phyloP scores from a whole-genome alignment of 2,888 invertebrate genomes.

The Archips crataeganus region DNA sequence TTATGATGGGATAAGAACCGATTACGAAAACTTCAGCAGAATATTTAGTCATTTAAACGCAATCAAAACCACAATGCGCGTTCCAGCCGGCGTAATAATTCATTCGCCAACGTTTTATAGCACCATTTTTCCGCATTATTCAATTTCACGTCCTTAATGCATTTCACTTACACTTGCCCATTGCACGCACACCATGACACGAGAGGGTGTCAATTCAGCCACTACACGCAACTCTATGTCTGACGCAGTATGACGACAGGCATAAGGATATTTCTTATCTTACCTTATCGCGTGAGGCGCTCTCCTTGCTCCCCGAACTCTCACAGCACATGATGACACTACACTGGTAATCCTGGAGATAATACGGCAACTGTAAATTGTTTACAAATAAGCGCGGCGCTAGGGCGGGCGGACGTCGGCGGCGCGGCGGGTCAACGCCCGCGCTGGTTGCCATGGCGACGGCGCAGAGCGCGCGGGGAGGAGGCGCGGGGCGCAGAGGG shows the following conservation, averaged over 20 bases:
- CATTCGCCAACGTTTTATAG: no score
- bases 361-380: conserved; percentile 47
- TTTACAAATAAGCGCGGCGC: conserved; percentile 52
- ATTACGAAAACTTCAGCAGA: no score
- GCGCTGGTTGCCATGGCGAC: conserved; percentile 30
- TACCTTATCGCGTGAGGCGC: not conserved
- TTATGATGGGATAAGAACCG: no score
- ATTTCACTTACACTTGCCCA: no score
- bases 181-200: no score
- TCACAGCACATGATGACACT: not conserved
- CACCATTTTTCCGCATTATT: no score
- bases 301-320: not conserved
- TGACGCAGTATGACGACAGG: not conserved
- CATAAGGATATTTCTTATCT: not conserved
- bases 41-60: no score
- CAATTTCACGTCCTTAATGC: no score
- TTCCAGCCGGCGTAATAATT: no score
- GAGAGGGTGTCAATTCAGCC: not conserved
- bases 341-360: not conserved
- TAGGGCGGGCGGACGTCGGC: conserved; percentile 57
- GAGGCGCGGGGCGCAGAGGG: not conserved
- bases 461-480: conserved; percentile 10
- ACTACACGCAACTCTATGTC: not conserved
- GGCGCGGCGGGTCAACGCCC: conserved; percentile 43
- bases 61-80: no score